These are phyloP conservation scores for Brachionichthys hirsutus DNA, from an alignment of 2,113 vertebrate species.

Conservation along the genomic window DNA sequence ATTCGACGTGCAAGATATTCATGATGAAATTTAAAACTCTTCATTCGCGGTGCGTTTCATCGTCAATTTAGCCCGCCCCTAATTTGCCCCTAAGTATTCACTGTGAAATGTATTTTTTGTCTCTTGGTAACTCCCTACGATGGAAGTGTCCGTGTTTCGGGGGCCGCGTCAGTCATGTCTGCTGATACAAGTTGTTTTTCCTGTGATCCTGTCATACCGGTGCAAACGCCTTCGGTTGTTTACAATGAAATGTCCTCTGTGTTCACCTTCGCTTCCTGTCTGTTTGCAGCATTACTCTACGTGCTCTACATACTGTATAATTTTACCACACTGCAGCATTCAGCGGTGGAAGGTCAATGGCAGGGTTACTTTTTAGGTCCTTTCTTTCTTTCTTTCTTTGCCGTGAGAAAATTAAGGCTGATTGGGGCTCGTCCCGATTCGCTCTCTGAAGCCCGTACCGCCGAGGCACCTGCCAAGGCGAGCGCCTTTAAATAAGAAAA, in stretches of 20 bases:
- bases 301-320: slow-evolving; percentile 67
- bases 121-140: slow-evolving; percentile 18
- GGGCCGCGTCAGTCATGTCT: slow-evolving; percentile 57
- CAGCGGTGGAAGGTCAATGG: slow-evolving; percentile 47
- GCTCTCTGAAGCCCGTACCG: slow-evolving; percentile 45
- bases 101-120: slow-evolving; percentile 13
- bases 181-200: slow-evolving; percentile 69
- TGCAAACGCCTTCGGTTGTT: slow-evolving; percentile 70
- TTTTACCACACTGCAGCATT: slow-evolving; percentile 49
- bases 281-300: slow-evolving; percentile 64
- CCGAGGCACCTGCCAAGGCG: slow-evolving; percentile 60
- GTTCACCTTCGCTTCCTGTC: slow-evolving; percentile 75
- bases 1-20: not conserved
- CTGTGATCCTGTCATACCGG: slow-evolving; percentile 69
- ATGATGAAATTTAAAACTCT: not conserved
- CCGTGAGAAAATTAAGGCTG: slow-evolving; percentile 64
- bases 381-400: slow-evolving; percentile 34
- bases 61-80: no score
- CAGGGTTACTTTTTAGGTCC: slow-evolving; percentile 55
- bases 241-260: slow-evolving; percentile 72
- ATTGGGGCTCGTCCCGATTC: slow-evolving; percentile 59
- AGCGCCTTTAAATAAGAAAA: slow-evolving; percentile 62
- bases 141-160: slow-evolving; percentile 39
- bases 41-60: no score
- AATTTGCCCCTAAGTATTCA: slow-evolving; percentile 26